Conservation (phyloP, 1,140 invertebrate species). For the Trichonephila clavipes region DNA sequence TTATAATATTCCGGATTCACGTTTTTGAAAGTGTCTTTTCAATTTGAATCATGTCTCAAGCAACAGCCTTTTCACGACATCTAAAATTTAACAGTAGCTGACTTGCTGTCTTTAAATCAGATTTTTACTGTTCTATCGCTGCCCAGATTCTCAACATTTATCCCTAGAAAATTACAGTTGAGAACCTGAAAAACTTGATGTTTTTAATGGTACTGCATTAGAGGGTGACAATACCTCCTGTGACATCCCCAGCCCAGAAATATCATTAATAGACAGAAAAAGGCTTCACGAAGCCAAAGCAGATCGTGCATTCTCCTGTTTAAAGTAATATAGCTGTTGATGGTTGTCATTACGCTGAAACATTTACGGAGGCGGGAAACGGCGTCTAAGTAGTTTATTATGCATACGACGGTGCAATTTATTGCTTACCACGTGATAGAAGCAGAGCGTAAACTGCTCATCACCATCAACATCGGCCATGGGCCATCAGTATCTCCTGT, state of each 20-base stretch:
- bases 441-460: slow-evolving; percentile 50
- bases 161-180: too few relatives aligned
- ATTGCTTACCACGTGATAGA: slow-evolving; percentile 60
- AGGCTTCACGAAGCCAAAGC: background rate
- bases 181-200: slow-evolving; percentile 3
- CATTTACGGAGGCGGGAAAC: slow-evolving; percentile 43
- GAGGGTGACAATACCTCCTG: background rate
- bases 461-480: slow-evolving; percentile 65
- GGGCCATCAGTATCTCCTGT: slow-evolving; percentile 39
- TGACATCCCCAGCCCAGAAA: background rate
- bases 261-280: background rate
- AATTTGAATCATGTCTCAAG: too few relatives aligned
- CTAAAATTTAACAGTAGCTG: too few relatives aligned
- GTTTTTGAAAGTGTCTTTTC: too few relatives aligned
- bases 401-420: slow-evolving; percentile 72
- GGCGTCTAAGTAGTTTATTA: slow-evolving; percentile 65
- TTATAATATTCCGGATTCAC: too few relatives aligned
- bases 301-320: slow-evolving; percentile 2
- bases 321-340: slow-evolving; percentile 66
- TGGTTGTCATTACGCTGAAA: slow-evolving; percentile 61
- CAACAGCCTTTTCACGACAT: too few relatives aligned
- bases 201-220: background rate
- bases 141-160: too few relatives aligned
- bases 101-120: too few relatives aligned
- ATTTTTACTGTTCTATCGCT: background rate